phyloP scores from a whole-genome alignment of 2,888 invertebrate genomes.

The Agrotis clavis region DNA sequence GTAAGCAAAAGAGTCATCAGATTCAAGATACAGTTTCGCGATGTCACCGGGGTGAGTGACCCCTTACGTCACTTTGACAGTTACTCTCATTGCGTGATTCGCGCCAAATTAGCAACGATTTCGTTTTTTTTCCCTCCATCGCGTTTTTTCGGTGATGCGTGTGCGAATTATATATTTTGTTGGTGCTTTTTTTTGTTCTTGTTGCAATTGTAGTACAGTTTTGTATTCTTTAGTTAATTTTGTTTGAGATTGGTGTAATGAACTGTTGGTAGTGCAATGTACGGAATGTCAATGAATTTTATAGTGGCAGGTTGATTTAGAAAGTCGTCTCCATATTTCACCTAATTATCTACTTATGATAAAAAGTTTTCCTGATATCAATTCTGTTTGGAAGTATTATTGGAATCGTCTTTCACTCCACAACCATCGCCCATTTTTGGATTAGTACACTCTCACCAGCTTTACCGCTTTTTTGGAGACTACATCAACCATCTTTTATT shows the following conservation, averaged over 20 bases:
- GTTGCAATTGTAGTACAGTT: slow-evolving; percentile 39
- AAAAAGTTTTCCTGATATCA: neutral
- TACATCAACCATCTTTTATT: neutral
- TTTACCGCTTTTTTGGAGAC: neutral
- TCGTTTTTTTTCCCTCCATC: slow-evolving; percentile 51
- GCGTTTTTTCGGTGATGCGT: slow-evolving; percentile 56
- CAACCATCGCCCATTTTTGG: neutral
- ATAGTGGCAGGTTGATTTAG: neutral
- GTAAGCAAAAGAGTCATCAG: slow-evolving; percentile 51
- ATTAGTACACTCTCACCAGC: neutral
- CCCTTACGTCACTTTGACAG: slow-evolving; percentile 62
- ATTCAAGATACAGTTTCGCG: slow-evolving; percentile 48
- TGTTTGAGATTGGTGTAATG: slow-evolving; percentile 31
- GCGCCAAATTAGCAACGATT: slow-evolving; percentile 62
- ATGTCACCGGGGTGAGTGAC: slow-evolving; percentile 60
- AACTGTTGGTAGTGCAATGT: slow-evolving; percentile 19
- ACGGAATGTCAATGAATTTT: slow-evolving; percentile 7
- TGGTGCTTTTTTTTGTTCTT: slow-evolving; percentile 7
- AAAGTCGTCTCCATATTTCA: neutral
- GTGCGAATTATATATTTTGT: slow-evolving; percentile 40
- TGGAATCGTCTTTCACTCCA: too few species aligned
- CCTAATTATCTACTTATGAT: neutral
- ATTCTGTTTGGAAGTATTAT: neutral
- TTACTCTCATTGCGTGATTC: slow-evolving; percentile 64
- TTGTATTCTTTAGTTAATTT: slow-evolving; percentile 29